Evolutionary conservation across 2,888 invertebrate genomes (phyloP).

Genomic region (Epinotia ramella): DNA sequence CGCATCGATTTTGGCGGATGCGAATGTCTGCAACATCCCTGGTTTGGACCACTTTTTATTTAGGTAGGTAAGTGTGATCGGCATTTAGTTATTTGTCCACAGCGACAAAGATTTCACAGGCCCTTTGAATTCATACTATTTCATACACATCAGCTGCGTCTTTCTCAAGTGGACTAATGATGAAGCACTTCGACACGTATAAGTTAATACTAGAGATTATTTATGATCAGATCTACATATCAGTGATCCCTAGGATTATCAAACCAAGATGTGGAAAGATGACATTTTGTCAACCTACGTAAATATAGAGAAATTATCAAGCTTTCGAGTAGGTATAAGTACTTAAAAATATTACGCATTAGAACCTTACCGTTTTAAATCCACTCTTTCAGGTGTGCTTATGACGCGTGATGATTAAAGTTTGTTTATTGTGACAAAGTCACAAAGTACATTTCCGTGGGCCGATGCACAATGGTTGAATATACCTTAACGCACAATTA

Average conservation of each 20-base stretch:
- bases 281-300: conserved; percentile 12
- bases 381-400: neutral
- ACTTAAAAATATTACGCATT: neutral
- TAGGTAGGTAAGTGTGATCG: no score
- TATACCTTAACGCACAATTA: conserved; percentile 61
- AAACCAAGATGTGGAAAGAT: conserved; percentile 21
- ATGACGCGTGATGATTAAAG: neutral
- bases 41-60: no score
- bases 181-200: neutral
- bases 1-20: no score
- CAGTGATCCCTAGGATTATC: neutral
- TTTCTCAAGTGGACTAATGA: neutral
- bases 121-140: no score
- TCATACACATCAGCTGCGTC: neutral
- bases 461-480: conserved; percentile 47
- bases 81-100: no score
- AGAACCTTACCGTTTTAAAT: neutral
- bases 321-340: neutral
- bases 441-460: conserved; percentile 17
- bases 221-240: neutral
- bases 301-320: neutral
- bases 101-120: no score
- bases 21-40: no score
- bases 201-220: neutral
- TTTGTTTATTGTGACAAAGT: conserved; percentile 2